phyloP scores from a whole-genome alignment of 2,113 vertebrate species.

The Corapipo altera region DNA sequence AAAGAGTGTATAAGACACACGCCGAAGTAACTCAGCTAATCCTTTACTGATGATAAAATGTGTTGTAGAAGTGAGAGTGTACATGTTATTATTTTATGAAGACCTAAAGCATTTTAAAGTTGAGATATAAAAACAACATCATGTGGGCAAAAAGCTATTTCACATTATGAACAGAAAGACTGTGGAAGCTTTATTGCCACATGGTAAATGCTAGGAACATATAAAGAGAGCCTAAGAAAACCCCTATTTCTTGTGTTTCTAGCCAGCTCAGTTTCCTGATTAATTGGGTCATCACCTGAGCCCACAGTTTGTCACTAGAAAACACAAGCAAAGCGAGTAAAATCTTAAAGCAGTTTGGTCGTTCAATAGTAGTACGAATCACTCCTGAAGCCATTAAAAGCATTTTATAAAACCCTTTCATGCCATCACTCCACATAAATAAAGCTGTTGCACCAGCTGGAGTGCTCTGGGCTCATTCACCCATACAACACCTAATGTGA shows the following conservation, averaged over 20 bases:
- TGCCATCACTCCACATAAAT: conserved; percentile 54
- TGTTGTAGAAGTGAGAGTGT: neutral
- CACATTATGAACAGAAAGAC: neutral
- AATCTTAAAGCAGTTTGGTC: neutral
- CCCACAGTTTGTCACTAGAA: neutral
- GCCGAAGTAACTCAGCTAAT: neutral
- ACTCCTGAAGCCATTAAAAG: conserved; percentile 46
- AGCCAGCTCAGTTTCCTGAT: neutral
- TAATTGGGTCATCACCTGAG: neutral
- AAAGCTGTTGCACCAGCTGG: conserved; percentile 68
- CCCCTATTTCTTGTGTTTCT: neutral
- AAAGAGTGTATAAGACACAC: neutral
- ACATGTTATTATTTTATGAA: neutral
- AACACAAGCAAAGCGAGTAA: neutral
- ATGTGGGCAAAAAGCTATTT: neutral
- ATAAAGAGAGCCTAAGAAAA: neutral
- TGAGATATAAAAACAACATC: neutral
- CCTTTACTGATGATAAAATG: neutral
- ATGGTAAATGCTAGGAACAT: neutral
- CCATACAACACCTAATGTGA: conserved; percentile 43
- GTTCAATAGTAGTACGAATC: neutral
- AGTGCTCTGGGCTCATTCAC: conserved; percentile 62
- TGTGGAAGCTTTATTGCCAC: neutral
- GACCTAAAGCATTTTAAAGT: neutral
- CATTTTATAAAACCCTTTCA: conserved; percentile 44